phyloP scores from a whole-genome alignment of 2,888 invertebrate genomes.

The Didymodactylos carnosus region DNA sequence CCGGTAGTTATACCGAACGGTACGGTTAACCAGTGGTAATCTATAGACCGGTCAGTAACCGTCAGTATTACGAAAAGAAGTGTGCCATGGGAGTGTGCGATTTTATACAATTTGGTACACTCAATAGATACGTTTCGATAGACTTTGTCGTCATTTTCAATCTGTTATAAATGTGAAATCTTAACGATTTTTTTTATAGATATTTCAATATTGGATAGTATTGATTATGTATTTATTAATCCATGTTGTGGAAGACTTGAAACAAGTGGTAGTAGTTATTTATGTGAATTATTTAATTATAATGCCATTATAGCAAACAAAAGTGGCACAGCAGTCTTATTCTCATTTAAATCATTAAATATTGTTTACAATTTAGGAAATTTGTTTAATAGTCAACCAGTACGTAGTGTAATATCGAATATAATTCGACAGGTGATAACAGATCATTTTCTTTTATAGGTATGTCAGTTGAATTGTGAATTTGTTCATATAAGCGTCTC shows the following conservation, averaged over 20 bases:
- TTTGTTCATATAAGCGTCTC: neutral
- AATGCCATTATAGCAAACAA: neutral
- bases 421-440: neutral
- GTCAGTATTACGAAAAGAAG: too few species aligned
- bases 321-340: neutral
- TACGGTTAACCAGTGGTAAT: too few species aligned
- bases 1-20: too few species aligned
- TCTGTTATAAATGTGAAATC: too few species aligned
- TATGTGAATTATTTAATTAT: neutral
- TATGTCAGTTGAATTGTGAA: neutral
- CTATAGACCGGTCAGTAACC: too few species aligned
- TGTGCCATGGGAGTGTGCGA: too few species aligned
- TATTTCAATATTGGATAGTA: neutral
- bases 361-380: neutral
- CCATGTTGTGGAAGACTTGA: neutral
- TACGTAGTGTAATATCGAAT: too few species aligned
- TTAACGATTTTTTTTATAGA: too few species aligned
- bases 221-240: neutral
- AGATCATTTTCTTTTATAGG: neutral
- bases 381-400: neutral
- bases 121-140: too few species aligned
- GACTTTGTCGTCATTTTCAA: too few species aligned
- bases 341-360: neutral
- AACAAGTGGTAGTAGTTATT: too few species aligned
- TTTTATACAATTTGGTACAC: too few species aligned